These are phyloP conservation scores for Zygogramma bicolorata DNA, from an alignment of 2,888 invertebrate species.

Conservation along the genomic window DNA sequence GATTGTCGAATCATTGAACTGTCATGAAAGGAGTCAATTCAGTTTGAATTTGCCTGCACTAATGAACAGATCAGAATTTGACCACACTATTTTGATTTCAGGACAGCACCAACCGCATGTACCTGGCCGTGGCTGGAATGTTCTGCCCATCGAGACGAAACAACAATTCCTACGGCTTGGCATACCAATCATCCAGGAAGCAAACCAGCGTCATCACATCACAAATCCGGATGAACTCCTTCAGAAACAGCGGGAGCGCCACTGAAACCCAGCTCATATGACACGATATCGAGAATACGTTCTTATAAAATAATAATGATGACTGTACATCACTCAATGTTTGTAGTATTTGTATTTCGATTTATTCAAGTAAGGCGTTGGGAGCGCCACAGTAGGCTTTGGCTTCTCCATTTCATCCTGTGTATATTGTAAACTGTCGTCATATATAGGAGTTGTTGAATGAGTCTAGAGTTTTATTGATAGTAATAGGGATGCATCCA, in stretches of 20 bases:
- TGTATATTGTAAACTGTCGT: not conserved
- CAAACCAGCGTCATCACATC: slow-evolving; percentile 47
- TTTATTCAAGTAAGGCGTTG: not conserved
- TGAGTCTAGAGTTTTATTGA: not conserved
- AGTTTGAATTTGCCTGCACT: not conserved
- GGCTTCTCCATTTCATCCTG: not conserved
- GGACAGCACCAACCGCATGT: slow-evolving; percentile 66
- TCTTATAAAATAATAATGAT: slow-evolving; percentile 39
- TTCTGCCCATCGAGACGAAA: slow-evolving; percentile 55
- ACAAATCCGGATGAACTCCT: slow-evolving; percentile 49
- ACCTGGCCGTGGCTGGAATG: slow-evolving; percentile 56
- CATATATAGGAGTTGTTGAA: not conserved
- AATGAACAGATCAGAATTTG: slow-evolving; percentile 7
- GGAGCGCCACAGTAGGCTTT: not conserved
- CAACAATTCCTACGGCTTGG: slow-evolving; percentile 53
- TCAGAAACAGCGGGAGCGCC: slow-evolving; percentile 36
- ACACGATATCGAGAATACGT: slow-evolving; percentile 45
- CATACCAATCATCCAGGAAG: slow-evolving; percentile 54
- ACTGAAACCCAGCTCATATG: slow-evolving; percentile 41
- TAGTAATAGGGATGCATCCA: not conserved
- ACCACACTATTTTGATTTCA: slow-evolving; percentile 48
- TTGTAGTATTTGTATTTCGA: slow-evolving; percentile 5
- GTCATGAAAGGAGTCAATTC: too few species aligned
- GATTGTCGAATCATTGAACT: too few species aligned
- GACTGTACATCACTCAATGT: not conserved